These are phyloP conservation scores for Hippoglossus hippoglossus DNA, from an alignment of 2,797 vertebrate genomes.

Conservation along the genomic window DNA sequence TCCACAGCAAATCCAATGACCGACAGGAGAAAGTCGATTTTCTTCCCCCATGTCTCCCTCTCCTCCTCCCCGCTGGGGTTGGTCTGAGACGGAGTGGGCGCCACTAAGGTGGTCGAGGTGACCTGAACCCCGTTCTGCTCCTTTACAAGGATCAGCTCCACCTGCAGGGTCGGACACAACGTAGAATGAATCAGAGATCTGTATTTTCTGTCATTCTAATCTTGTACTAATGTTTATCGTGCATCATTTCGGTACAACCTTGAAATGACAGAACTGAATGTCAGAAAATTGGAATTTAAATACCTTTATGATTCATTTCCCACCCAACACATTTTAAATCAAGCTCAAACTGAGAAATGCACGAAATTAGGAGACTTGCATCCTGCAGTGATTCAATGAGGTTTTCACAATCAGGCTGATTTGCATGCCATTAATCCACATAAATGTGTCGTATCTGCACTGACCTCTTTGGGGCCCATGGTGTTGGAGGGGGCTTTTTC, in stretches of 20 bases:
- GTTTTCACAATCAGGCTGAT: slow-evolving; percentile 12
- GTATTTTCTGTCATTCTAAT: background rate
- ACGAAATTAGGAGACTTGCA: slow-evolving; percentile 17
- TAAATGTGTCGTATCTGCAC: slow-evolving; percentile 17
- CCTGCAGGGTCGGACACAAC: slow-evolving; percentile 47
- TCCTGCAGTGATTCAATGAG: slow-evolving; percentile 3
- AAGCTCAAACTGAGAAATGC: slow-evolving; percentile 9
- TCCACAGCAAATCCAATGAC: slow-evolving; percentile 94
- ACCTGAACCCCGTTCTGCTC: slow-evolving; percentile 93
- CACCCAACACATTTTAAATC: too few species aligned
- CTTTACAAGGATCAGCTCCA: slow-evolving; percentile 91
- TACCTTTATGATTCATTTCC: too few species aligned
- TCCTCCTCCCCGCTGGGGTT: slow-evolving; percentile 77
- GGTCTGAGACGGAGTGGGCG: slow-evolving; percentile 72
- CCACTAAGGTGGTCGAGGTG: slow-evolving; percentile 85
- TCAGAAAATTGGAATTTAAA: background rate
- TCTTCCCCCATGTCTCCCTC: slow-evolving; percentile 93
- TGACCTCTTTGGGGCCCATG: slow-evolving; percentile 86
- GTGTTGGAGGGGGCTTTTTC: slow-evolving; percentile 76
- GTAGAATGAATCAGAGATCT: background rate
- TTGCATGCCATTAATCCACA: slow-evolving; percentile 2
- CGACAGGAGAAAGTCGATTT: slow-evolving; percentile 92
- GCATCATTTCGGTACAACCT: background rate
- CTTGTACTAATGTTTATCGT: too few species aligned
- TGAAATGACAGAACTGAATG: background rate